Evolutionary conservation across 2,888 invertebrate species (phyloP).

Genomic region (Chalcis sispes): DNA sequence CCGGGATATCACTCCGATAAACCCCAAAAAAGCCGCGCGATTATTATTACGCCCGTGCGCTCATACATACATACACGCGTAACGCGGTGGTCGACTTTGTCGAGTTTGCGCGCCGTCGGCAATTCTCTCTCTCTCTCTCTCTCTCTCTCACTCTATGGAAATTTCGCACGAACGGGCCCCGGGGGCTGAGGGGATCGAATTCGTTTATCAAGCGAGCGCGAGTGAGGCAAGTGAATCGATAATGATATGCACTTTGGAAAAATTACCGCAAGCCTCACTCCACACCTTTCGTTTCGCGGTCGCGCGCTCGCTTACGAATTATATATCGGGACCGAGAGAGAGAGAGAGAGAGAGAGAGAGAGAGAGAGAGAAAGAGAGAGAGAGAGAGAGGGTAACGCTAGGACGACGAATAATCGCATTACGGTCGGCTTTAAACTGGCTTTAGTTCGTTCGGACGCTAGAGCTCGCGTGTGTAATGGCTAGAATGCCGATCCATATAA

Average conservation of each 20-base stretch:
- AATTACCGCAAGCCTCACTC: conserved; percentile 64
- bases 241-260: conserved; percentile 71
- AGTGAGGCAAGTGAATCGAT: conserved; percentile 71
- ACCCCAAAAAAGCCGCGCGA: conserved; percentile 25
- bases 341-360: no score
- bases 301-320: no score
- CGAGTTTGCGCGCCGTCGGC: no score
- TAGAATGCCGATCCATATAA: no score
- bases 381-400: neutral
- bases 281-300: neutral
- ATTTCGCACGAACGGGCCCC: neutral
- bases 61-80: neutral
- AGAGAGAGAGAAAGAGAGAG: no score
- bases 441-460: no score
- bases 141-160: neutral
- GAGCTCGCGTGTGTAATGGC: no score
- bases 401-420: neutral
- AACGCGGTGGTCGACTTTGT: no score
- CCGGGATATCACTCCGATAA: neutral
- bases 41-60: neutral
- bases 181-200: conserved; percentile 9
- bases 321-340: no score
- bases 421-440: neutral
- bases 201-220: conserved; percentile 55
- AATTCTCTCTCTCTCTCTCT: no score